A percentile compares a stretch with the other conserved stretches of the same genome.
Conservation (phyloP, 1,140 invertebrate genomes). For the Cataglyphis hispanica region DNA sequence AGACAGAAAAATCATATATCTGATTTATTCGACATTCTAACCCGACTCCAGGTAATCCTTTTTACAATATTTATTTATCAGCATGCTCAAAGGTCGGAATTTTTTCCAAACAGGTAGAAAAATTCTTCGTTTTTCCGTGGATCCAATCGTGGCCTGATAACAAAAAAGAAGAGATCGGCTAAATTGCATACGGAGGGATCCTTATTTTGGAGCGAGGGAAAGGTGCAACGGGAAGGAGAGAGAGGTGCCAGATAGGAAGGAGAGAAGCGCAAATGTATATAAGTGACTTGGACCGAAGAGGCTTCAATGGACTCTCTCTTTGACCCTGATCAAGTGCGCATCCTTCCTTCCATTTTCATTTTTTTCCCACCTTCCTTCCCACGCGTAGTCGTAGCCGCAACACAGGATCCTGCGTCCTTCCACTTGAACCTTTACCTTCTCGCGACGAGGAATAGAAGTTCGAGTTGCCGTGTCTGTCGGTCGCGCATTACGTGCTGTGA, state of each 20-base stretch:
- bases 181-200: slow-evolving; percentile 12
- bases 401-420: slow-evolving; percentile 49
- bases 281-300: slow-evolving; percentile 78
- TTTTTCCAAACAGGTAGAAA: slow-evolving; percentile 59
- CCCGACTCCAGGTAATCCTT: background rate
- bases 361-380: slow-evolving; percentile 61
- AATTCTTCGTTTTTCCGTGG: background rate
- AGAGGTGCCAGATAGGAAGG: slow-evolving; percentile 57
- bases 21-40: background rate
- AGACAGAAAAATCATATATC: background rate
- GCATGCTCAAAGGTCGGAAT: background rate
- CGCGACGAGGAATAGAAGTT: slow-evolving; percentile 35
- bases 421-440: slow-evolving; percentile 45
- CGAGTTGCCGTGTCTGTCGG: background rate
- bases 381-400: slow-evolving; percentile 13
- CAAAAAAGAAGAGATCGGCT: slow-evolving; percentile 8
- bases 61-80: background rate
- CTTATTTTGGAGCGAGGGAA: slow-evolving; percentile 38
- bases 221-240: slow-evolving; percentile 55
- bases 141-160: background rate
- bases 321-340: slow-evolving; percentile 82
- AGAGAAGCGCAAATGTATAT: slow-evolving; percentile 79
- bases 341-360: slow-evolving; percentile 71
- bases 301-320: slow-evolving; percentile 84
- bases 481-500: slow-evolving; percentile 20